Evolutionary conservation across 2,888 invertebrate genomes (phyloP), one percentile per base, ranked within the genome.

Genomic region (Taphrorychus bicolor): DNA sequence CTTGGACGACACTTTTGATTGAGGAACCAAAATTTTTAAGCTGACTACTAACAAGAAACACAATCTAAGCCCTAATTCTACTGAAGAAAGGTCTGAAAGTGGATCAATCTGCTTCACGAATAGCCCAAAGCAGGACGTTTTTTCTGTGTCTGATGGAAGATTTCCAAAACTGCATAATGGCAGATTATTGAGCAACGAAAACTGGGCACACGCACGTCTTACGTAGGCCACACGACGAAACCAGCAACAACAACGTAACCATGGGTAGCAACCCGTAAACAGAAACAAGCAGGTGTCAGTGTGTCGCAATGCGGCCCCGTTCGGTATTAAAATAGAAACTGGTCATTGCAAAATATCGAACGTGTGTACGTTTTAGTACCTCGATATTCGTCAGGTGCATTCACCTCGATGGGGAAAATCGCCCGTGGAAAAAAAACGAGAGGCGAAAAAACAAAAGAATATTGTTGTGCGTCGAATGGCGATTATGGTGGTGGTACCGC

Each of bases 251-350:
- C 1, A 45, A 16, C 16, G 14, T 16, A 45, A 45, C 45, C 45
- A 17, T 45, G 32, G 32, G 3, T 32, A 3, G 9, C 3, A 45
- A 45, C 16, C 45, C 5, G 45, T 45, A 17, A 45, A 45, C 2
- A 45, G 16, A 51, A 51, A 9, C 1, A 45, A 9, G 51, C 51
- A 51, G 51, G 51, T 51, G 51, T 11, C 51, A 19, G 51, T 45
- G 45, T 45, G 51, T 51, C 11, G 51, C 51, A 51, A 51, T 51
- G 17, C 51, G 21, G 7, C 45, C 45, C 45, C 45, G 45, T 51
- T 51, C 18, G 51, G 51, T 51, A 19, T 19, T 19, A 51, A 51
- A 51, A 51, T 51, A 51, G 51, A 51, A 51, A 51, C 18, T 19
- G 51, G n/a, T 17, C 3, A 45, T 51, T 51, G 21, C 21, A 19